Evolutionary conservation across 2,113 vertebrate species (phyloP), one percentile per base, ranked within the genome.

Genomic region (Ranitomeya imitator): DNA sequence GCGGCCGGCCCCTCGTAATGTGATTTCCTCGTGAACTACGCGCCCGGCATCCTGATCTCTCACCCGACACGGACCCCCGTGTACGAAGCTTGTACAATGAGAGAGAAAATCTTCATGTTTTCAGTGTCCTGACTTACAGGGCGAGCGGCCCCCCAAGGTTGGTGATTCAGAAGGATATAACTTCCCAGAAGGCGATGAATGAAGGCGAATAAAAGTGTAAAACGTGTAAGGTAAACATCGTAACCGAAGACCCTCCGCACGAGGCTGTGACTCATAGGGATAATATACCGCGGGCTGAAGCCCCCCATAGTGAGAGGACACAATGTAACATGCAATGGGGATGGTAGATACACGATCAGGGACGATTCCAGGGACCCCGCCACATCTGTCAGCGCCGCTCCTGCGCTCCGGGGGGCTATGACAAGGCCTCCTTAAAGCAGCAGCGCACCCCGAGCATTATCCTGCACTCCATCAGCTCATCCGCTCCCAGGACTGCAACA

Each of bases 401-500:
- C 21, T 45, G 13, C 37, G 26, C 23, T 61, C 18, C 8, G 23
- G 69, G 26, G 54, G 13, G 26, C 6, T 45, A 92, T 94, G 94
- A 86, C 92, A 93, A 94, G 91, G 90, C 93, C 91, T 93, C 90
- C 65, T 93, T 93, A 94, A 94, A 95, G 94, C 95, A 94, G 91
- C 6, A 81, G 95, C 95, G 93, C 91, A 63, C 21, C 92, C 94
- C 93, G 94, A 93, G 93, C 93, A 95, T 95, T 94, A 93, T 94
- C 95, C 95, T 93, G 92, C 92, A 93, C 91, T 76, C 95, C 61
- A 82, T 95, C 96, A 95, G 95, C 95, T 95, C 95, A 94, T 95
- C 92, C 95, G 94, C 95, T 95, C 95, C 94, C 73, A 94, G 96
- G 94, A 94, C 96, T 95, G 94, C 96, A 84, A 96, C 95, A 94